Percentiles rank a stretch among this genome's conserved stretches.
Conservation (phyloP, 2,888 invertebrate genomes). For the Balanococcus diminutus region DNA sequence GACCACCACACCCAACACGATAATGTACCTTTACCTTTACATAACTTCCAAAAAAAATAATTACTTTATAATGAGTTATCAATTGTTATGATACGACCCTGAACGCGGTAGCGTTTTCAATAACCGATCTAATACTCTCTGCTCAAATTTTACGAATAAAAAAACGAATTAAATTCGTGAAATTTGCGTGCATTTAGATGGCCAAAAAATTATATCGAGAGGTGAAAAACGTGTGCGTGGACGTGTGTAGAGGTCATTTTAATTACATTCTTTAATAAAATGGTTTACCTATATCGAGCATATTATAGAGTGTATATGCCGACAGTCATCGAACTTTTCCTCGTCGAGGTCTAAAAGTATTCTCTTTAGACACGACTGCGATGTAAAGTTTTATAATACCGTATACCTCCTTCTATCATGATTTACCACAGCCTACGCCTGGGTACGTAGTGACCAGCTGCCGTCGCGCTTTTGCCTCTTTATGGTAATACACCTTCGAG, state of each 20-base stretch:
- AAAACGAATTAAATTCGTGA: not conserved
- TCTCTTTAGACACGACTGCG: constrained; percentile 21
- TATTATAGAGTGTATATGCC: too few relatives aligned
- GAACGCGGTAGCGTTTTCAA: not conserved
- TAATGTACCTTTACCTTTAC: constrained; percentile 2
- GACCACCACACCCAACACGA: constrained; percentile 34
- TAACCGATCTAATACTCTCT: not conserved
- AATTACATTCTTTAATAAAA: constrained; percentile 33
- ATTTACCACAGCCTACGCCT: constrained; percentile 49
- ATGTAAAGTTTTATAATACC: constrained; percentile 34
- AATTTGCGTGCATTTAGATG: not conserved
- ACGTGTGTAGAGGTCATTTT: constrained; percentile 28
- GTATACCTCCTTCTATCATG: constrained; percentile 40
- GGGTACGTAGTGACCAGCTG: constrained; percentile 31
- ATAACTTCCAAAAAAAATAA: constrained; percentile 23
- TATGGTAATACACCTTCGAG: constrained; percentile 47
- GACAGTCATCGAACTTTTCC: constrained; percentile 40
- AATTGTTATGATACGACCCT: constrained; percentile 26
- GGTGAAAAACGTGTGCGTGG: constrained; percentile 21
- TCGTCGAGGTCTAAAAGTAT: constrained; percentile 34
- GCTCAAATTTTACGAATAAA: not conserved
- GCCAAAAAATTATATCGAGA: not conserved
- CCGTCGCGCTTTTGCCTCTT: constrained; percentile 47
- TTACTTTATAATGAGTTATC: constrained; percentile 20
- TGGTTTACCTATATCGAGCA: not conserved